Base-by-base conservation (phyloP, 2,888 invertebrate genomes). In the Thalpophila matura region DNA sequence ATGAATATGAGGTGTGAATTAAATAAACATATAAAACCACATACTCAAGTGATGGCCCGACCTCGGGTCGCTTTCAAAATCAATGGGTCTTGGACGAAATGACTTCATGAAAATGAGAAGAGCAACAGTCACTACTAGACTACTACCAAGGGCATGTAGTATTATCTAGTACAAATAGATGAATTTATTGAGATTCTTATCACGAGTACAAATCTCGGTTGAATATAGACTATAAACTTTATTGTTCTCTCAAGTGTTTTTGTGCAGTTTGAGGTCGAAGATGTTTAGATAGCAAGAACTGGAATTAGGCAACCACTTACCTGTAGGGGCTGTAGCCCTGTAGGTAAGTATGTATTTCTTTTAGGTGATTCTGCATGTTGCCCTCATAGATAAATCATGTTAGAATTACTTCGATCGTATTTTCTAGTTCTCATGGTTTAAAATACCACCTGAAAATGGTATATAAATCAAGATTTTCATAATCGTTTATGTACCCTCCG, bases 1-100 rank as follows among this genome's bases (percentile, higher is more conserved):
- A 74, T 74, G 80, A 81, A 83, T 86, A 80, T 77, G 77, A 85
- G 75, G 68, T 77, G 74, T 72, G 67, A 76, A 75, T 82, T 77
- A 80, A 78, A 78, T 75, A 78, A 68, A 72, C 68, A 80, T 72
- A 73, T n/a, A 75, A 81, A 80, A 72, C 62, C 70, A 75, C 72
- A 65, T 50, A 58, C 65, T 64, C 49, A 60, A 64, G 56, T 62
- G 58, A 62, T 54, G 68, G 59, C 53, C 14, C 31, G 71, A 68
- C 85, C 82, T 86, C 76, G 80, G 61, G 45, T 70, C 61, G 66
- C 63, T 78, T 77, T 75, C 49, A 68, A 69, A 70, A 64, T 51
- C 45, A 49, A n/a, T 40, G 37, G 49, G 12, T 66, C 61, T 59
- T 67, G 57, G 56, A 45, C 58, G 45, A 62, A 59, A 55, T 63